Conservation (phyloP, 2,113 vertebrate species). For the Anthoscopus minutus region DNA sequence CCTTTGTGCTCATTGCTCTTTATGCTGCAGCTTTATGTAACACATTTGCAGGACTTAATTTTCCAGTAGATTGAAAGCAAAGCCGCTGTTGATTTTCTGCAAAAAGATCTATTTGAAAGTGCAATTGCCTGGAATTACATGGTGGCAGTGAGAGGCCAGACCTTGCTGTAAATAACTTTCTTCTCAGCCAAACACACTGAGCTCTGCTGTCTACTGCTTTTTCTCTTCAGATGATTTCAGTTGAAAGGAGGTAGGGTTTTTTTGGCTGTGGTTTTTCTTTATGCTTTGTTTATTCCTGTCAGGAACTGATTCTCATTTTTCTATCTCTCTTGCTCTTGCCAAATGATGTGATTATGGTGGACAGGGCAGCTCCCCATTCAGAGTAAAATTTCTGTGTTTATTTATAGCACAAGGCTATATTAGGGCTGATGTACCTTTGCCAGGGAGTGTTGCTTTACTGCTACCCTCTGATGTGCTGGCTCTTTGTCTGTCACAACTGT, state of each 20-base stretch:
- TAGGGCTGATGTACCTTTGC: neutral
- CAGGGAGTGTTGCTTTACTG: neutral
- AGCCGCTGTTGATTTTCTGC: constrained; percentile 70
- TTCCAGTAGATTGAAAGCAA: constrained; percentile 74
- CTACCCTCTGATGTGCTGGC: neutral
- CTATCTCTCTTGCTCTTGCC: neutral
- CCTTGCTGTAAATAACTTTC: constrained; percentile 73
- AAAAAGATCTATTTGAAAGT: constrained; percentile 73
- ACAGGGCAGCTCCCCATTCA: neutral
- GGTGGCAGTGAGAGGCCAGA: constrained; percentile 65
- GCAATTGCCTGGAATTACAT: constrained; percentile 78
- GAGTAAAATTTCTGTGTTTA: neutral
- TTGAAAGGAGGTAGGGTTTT: neutral
- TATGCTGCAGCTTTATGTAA: constrained; percentile 53
- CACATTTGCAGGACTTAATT: constrained; percentile 67
- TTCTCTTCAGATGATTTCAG: neutral
- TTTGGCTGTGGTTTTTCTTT: neutral
- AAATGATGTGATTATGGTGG: neutral
- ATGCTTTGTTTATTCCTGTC: neutral
- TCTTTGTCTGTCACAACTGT: neutral
- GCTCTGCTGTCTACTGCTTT: neutral
- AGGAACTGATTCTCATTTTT: neutral
- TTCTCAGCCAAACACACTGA: constrained; percentile 16
- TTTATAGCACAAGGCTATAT: neutral
- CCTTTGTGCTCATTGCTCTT: neutral